Evolutionary conservation across 2,113 vertebrate genomes (phyloP), one percentile per base, ranked within the genome.

Genomic region (Tangachromis dhanisi): DNA sequence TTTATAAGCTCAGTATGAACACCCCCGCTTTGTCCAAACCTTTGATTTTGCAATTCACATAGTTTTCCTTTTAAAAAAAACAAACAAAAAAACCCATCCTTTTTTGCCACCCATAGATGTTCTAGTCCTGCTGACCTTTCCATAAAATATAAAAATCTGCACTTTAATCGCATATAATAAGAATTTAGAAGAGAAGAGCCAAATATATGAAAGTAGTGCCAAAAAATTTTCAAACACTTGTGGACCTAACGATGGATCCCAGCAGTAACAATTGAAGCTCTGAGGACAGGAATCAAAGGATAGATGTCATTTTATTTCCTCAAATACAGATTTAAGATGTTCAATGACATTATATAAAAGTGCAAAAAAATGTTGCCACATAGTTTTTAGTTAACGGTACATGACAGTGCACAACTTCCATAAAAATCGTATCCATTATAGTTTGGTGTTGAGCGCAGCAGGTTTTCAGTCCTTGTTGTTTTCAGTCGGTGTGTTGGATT

Each of bases 281-380:
- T 47, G 40, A 73, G 40, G 68, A 73, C 4, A 76, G 4, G 42
- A 76, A 76, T 47, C 24, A 76, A 4, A 29, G 40, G 5, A 17
- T 47, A 31, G 24, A 12, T 0, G 9, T 49, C 24, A 49, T 49
- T 49, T 78, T 78, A 78, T 76, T 49, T 49, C 71, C 71, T 76
- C 24, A 47, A 76, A 31, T 49, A 78, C 17, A 78, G 6, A 78
- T 78, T 49, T 49, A 78, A 78, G 16, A 49, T 47, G 6, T 31
- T n/a, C 45, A 51, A 31, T 78, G 10, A 5, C 10, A 49, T 47
- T 29, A 49, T 49, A 49, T 76, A 78, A 78, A 66, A 78, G 45
- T 51, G 45, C 26, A 78, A 49, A 78, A 76, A 78, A 19, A 49
- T 19, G 10, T n/a, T 49, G 40, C 26, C 73, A 51, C 42, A 78